Percentiles rank a stretch among this genome's conserved stretches.
Evolutionary conservation across 2,888 invertebrate genomes (phyloP).

Genomic region (Penaeus monodon): DNA sequence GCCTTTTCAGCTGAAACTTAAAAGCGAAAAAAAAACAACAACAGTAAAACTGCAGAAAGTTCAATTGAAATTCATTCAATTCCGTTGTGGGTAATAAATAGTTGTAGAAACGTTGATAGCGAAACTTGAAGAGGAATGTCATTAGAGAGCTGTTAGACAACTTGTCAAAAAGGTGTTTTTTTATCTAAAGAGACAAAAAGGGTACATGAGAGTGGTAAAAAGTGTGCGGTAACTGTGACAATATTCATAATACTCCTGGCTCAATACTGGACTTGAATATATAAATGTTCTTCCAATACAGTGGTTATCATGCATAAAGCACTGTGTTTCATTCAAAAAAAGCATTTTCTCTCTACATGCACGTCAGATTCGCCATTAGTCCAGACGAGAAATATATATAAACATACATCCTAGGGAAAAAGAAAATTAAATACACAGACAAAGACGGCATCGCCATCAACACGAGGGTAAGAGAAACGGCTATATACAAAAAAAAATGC

Average conservation of each 20-base stretch:
- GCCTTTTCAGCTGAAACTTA: too few relatives aligned
- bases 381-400: background rate
- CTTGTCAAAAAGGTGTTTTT: too few relatives aligned
- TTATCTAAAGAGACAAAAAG: too few relatives aligned
- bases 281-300: background rate
- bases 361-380: conserved; percentile 18
- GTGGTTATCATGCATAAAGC: background rate
- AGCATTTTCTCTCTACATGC: background rate
- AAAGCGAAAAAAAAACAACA: too few relatives aligned
- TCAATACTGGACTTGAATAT: conserved; percentile 5
- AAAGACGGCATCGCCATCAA: background rate
- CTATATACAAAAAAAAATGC: conserved; percentile 13
- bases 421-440: background rate
- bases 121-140: too few relatives aligned
- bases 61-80: too few relatives aligned
- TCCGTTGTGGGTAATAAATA: too few relatives aligned
- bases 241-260: background rate
- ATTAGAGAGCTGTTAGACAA: too few relatives aligned
- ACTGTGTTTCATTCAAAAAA: conserved; percentile 12
- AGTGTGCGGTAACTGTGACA: conserved; percentile 2
- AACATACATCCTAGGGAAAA: conserved; percentile 10
- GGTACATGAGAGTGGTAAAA: background rate
- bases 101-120: too few relatives aligned
- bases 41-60: too few relatives aligned
- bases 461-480: background rate